These are phyloP conservation scores for Drosophila athabasca DNA, from an alignment of 1,140 invertebrate genomes.

Conservation along the genomic window DNA sequence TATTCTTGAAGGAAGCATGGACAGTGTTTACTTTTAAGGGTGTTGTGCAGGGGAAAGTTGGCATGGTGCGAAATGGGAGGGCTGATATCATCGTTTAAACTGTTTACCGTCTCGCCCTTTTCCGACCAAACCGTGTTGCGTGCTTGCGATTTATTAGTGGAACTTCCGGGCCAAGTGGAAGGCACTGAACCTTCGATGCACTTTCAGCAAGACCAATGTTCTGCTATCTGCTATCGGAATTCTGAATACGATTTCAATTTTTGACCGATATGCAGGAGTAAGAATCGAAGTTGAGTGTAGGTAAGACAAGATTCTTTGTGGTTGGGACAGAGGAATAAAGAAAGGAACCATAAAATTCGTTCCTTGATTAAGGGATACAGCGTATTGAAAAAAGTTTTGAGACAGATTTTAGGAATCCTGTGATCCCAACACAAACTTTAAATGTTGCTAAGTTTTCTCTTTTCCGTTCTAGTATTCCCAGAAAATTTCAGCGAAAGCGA, in stretches of 20 bases:
- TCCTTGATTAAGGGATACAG: too few species aligned
- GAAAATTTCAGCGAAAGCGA: too few species aligned
- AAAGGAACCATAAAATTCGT: neutral
- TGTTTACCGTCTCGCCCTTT: constrained; percentile 50
- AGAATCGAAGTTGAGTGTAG: neutral
- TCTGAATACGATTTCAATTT: constrained; percentile 9
- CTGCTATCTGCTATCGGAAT: constrained; percentile 13
- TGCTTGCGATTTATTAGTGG: constrained; percentile 48
- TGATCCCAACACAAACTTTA: too few species aligned
- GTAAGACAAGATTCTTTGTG: too few species aligned
- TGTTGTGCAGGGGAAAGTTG: neutral
- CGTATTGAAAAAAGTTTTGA: too few species aligned
- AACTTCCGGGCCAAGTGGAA: constrained; percentile 47
- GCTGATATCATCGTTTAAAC: constrained; percentile 62
- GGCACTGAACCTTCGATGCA: constrained; percentile 3
- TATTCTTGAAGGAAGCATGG: constrained; percentile 34
- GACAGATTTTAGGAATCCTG: too few species aligned
- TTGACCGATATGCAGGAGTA: constrained; percentile 16
- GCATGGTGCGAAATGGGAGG: neutral
- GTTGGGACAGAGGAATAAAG: too few species aligned
- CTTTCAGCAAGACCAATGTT: neutral
- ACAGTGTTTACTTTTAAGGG: constrained; percentile 38
- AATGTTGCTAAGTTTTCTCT: too few species aligned
- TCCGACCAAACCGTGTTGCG: constrained; percentile 43
- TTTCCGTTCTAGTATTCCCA: too few species aligned